Percentiles rank a stretch among this genome's conserved stretches.
Conservation (phyloP, 2,797 vertebrate species). For the Nyctalus aviator region DNA sequence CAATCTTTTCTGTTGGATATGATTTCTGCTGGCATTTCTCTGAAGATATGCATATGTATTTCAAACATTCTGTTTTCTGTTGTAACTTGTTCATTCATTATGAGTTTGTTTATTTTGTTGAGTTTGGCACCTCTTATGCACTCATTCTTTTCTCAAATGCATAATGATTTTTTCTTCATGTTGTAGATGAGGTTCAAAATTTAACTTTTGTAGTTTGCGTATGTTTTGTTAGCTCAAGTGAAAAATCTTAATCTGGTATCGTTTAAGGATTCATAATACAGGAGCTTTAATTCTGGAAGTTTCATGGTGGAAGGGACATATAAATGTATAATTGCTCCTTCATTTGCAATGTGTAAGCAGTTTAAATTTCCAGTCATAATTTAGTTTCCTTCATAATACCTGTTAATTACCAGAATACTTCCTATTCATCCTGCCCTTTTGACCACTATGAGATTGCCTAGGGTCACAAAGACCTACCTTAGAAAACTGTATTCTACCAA, state of each 20-base stretch:
- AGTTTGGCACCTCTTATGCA: background rate
- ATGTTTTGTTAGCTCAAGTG: background rate
- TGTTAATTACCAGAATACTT: slow-evolving; percentile 15
- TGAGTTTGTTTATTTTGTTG: slow-evolving; percentile 22
- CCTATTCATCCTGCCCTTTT: background rate
- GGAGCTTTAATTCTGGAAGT: background rate
- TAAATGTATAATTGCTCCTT: background rate
- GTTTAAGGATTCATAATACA: slow-evolving; percentile 1
- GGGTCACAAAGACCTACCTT: background rate
- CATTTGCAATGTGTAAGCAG: background rate
- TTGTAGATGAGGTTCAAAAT: background rate
- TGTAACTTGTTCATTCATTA: background rate
- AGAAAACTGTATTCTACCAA: background rate
- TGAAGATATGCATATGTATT: slow-evolving; percentile 16
- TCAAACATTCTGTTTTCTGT: slow-evolving; percentile 10
- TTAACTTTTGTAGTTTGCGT: background rate
- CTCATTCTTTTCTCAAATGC: slow-evolving; percentile 14
- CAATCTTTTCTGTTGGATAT: slow-evolving; percentile 9
- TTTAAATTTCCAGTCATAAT: background rate
- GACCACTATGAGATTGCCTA: background rate
- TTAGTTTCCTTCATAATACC: background rate
- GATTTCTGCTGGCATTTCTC: background rate
- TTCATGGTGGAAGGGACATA: background rate
- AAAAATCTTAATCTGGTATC: slow-evolving; percentile 25
- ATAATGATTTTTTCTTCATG: slow-evolving; percentile 14